Evolutionary conservation across 1,140 invertebrate species (phyloP).

Genomic region (Drosophila sucinea): DNA sequence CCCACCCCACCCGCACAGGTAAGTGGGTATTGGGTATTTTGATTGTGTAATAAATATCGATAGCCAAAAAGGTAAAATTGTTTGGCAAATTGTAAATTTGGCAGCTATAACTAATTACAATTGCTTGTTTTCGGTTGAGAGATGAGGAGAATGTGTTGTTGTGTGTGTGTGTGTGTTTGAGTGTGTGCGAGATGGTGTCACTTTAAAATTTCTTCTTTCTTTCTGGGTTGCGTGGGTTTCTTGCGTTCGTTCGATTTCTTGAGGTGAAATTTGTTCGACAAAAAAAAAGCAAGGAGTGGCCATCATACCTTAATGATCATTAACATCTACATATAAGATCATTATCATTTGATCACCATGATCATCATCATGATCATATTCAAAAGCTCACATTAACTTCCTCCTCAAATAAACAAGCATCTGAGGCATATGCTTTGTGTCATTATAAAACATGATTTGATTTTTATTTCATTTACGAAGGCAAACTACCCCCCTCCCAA

Average conservation of each 20-base stretch:
- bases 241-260: slow-evolving; percentile 44
- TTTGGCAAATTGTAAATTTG: slow-evolving; percentile 32
- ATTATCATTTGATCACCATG: slow-evolving; percentile 10
- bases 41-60: slow-evolving; percentile 66
- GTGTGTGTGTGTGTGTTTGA: background rate
- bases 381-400: slow-evolving; percentile 37
- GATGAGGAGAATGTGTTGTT: background rate
- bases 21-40: slow-evolving; percentile 33
- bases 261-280: slow-evolving; percentile 57
- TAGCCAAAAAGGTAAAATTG: slow-evolving; percentile 39
- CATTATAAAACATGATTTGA: slow-evolving; percentile 57
- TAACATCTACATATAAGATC: slow-evolving; percentile 1
- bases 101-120: slow-evolving; percentile 21
- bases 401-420: slow-evolving; percentile 35
- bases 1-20: background rate
- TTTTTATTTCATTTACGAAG: slow-evolving; percentile 48
- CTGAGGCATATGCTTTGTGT: slow-evolving; percentile 48
- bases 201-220: slow-evolving; percentile 49
- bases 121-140: slow-evolving; percentile 17
- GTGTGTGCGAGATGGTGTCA: slow-evolving; percentile 49
- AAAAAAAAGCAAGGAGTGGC: slow-evolving; percentile 53
- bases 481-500: slow-evolving; percentile 52
- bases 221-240: slow-evolving; percentile 46
- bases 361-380: slow-evolving; percentile 10
- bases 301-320: slow-evolving; percentile 40